These are phyloP conservation scores for Eilema sororculum DNA, from an alignment of 2,888 invertebrate genomes.

Conservation along the genomic window DNA sequence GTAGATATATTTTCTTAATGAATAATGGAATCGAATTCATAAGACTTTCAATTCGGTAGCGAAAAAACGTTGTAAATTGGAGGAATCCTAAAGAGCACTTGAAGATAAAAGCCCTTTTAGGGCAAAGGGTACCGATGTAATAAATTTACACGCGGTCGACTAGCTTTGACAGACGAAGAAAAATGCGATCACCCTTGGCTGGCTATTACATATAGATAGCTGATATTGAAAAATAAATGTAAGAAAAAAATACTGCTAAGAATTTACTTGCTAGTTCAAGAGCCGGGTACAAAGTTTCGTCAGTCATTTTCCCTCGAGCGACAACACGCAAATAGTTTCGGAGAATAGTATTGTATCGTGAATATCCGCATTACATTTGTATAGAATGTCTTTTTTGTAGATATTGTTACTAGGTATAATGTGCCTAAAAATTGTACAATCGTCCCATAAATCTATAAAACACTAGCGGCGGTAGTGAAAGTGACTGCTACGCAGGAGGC, in stretches of 20 bases:
- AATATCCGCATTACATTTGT: conserved; percentile 8
- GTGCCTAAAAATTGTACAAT: conserved; percentile 60
- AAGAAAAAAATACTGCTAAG: background rate
- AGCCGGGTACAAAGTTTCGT: too few relatives aligned
- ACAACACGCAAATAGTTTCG: too few relatives aligned
- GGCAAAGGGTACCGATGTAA: conserved; percentile 3
- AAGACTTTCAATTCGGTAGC: background rate
- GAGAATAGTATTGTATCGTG: background rate
- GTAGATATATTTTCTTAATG: background rate
- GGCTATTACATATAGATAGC: background rate
- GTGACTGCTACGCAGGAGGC: too few relatives aligned
- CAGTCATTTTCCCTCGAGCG: too few relatives aligned
- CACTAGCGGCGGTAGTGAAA: too few relatives aligned
- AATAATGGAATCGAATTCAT: background rate
- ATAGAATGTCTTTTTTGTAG: too few relatives aligned
- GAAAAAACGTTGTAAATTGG: background rate
- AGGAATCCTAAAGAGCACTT: background rate
- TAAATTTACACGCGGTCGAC: conserved; percentile 12
- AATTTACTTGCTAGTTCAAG: background rate
- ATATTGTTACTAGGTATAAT: too few relatives aligned
- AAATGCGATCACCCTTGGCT: conserved; percentile 4
- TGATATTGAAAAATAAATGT: background rate
- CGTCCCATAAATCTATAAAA: conserved; percentile 52
- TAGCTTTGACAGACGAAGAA: conserved; percentile 10
- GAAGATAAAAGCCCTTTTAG: conserved; percentile 7